A percentile compares a stretch with the other conserved stretches of the same genome.
These are phyloP conservation scores for Mobula birostris DNA, from an alignment of 2,113 vertebrate species.

Conservation along the genomic window DNA sequence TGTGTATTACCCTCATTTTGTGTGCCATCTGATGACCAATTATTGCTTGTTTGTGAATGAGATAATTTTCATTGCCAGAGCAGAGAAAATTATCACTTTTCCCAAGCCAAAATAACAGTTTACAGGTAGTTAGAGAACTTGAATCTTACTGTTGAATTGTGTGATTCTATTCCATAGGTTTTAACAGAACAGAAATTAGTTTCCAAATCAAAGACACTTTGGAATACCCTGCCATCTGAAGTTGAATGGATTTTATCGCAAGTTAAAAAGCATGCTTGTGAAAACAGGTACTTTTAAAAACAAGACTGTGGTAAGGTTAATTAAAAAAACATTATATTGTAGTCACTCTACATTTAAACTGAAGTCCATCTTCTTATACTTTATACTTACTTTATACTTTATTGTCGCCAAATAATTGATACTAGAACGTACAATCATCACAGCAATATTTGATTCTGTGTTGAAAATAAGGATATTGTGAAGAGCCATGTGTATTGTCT, in stretches of 20 bases:
- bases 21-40: neutral
- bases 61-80: neutral
- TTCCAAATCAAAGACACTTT: conserved; percentile 49
- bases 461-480: neutral
- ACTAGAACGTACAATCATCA: too few relatives aligned
- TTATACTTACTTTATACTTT: too few relatives aligned
- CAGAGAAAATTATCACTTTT: neutral
- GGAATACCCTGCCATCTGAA: conserved; percentile 62
- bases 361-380: neutral
- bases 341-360: neutral
- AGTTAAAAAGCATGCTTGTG: conserved; percentile 69
- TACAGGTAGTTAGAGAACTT: neutral
- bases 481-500: too few relatives aligned
- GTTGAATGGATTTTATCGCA: conserved; percentile 78
- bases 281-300: conserved; percentile 60
- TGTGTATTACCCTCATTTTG: neutral
- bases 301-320: neutral
- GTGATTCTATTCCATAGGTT: conserved; percentile 46
- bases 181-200: conserved; percentile 50
- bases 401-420: too few relatives aligned
- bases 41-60: neutral
- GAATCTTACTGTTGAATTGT: neutral
- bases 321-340: neutral
- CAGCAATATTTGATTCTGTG: too few relatives aligned
- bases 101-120: neutral